Evolutionary conservation across 2,113 vertebrate genomes (phyloP).

Genomic region (Hemiscyllium ocellatum): DNA sequence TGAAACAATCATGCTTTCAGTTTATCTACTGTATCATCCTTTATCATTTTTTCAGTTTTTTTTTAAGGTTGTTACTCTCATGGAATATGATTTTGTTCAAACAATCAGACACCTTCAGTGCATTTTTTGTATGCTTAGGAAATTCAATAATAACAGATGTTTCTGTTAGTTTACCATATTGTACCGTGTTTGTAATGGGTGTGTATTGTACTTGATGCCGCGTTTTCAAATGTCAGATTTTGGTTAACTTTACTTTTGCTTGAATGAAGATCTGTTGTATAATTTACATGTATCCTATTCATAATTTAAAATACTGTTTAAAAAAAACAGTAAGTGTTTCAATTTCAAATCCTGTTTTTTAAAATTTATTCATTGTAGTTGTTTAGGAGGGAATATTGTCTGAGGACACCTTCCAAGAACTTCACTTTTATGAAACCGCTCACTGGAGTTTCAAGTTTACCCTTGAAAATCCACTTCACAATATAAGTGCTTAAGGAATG

Average conservation of each 20-base stretch:
- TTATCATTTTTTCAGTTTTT: no score
- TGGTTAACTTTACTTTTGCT: neutral
- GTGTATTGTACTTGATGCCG: neutral
- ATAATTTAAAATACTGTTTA: neutral
- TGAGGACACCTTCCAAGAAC: neutral
- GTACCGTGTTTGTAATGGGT: neutral
- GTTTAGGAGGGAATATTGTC: neutral
- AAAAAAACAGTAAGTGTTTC: neutral
- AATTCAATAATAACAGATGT: neutral
- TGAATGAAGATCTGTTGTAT: neutral
- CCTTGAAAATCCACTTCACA: constrained; percentile 10
- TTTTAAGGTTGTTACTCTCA: no score
- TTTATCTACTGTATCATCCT: no score
- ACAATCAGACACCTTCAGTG: no score
- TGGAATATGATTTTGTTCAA: no score
- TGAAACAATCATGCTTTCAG: no score
- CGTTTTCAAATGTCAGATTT: neutral
- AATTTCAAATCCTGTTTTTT: neutral
- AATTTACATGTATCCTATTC: neutral
- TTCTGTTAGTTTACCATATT: neutral
- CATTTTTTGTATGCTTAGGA: no score
- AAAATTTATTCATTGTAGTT: neutral
- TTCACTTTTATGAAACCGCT: neutral
- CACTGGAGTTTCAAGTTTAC: neutral
- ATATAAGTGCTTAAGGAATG: neutral